phyloP scores from a whole-genome alignment of 2,113 vertebrate species.

The Neogobius melanostomus region DNA sequence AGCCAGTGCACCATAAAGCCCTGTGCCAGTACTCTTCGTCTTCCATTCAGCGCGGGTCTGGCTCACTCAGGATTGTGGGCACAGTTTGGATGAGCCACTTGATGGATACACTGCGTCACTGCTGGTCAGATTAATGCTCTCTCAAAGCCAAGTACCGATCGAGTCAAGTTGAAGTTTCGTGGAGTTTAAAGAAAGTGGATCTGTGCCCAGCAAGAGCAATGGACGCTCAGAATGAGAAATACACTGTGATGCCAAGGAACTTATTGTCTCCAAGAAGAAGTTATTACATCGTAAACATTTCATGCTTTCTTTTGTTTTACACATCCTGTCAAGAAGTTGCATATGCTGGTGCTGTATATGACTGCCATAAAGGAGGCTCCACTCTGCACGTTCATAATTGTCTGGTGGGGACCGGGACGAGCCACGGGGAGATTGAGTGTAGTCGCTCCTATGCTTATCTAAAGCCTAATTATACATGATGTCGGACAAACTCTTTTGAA shows the following conservation, averaged over 20 bases:
- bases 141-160: slow-evolving; percentile 9
- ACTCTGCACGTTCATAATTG: not conserved
- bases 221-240: not conserved
- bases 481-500: not conserved
- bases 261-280: not conserved
- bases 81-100: slow-evolving; percentile 1
- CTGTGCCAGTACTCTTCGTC: slow-evolving; percentile 10
- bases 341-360: not conserved
- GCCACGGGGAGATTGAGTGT: not conserved
- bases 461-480: not conserved
- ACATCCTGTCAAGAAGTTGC: not conserved
- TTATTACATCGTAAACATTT: not conserved
- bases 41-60: slow-evolving; percentile 10
- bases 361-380: not conserved
- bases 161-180: slow-evolving; percentile 7
- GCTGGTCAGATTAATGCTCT: slow-evolving; percentile 6
- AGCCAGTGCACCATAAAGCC: slow-evolving; percentile 38
- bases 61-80: slow-evolving; percentile 9
- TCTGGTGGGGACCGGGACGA: not conserved
- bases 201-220: slow-evolving; percentile 1
- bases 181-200: slow-evolving; percentile 12
- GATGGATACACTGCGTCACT: slow-evolving; percentile 10
- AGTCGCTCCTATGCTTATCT: not conserved
- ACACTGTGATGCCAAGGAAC: not conserved
- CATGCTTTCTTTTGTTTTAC: not conserved